phyloP scores from a whole-genome alignment of 2,888 invertebrate species.

The Panopea generosa region DNA sequence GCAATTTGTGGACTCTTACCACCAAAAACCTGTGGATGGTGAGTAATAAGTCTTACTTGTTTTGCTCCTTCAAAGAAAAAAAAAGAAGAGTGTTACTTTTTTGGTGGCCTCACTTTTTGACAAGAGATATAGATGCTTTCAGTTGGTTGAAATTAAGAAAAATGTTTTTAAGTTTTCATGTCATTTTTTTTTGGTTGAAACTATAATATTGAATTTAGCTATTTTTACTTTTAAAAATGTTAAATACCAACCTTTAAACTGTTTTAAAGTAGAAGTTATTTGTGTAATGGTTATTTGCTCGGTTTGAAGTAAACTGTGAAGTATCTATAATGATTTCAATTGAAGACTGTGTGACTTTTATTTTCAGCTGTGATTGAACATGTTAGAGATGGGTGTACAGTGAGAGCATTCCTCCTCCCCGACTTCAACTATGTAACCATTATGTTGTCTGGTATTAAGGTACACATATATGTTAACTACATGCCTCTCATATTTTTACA shows the following conservation, averaged over 20 bases:
- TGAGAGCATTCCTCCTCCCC: constrained; percentile 95
- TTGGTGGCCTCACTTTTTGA: too few relatives aligned
- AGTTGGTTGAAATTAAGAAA: too few relatives aligned
- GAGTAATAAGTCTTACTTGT: constrained; percentile 24
- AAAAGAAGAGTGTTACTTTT: too few relatives aligned
- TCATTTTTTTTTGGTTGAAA: too few relatives aligned
- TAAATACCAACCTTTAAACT: too few relatives aligned
- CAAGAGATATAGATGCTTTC: too few relatives aligned
- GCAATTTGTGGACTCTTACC: constrained; percentile 93
- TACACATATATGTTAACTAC: too few relatives aligned
- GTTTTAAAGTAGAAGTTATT: not conserved
- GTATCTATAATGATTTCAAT: not conserved
- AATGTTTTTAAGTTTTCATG: too few relatives aligned
- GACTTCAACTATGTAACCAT: constrained; percentile 96
- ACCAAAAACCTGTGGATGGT: constrained; percentile 92
- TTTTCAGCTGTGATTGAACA: constrained; percentile 95
- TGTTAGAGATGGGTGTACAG: constrained; percentile 98
- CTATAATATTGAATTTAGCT: too few relatives aligned
- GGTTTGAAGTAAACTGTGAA: not conserved
- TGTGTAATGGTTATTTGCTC: not conserved
- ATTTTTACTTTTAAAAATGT: too few relatives aligned
- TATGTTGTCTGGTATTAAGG: constrained; percentile 96
- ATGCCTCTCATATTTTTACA: too few relatives aligned
- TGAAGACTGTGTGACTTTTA: not conserved
- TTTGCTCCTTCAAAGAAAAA: too few relatives aligned